Conservation (phyloP, 2,797 vertebrate species). For the Fundulus diaphanus region DNA sequence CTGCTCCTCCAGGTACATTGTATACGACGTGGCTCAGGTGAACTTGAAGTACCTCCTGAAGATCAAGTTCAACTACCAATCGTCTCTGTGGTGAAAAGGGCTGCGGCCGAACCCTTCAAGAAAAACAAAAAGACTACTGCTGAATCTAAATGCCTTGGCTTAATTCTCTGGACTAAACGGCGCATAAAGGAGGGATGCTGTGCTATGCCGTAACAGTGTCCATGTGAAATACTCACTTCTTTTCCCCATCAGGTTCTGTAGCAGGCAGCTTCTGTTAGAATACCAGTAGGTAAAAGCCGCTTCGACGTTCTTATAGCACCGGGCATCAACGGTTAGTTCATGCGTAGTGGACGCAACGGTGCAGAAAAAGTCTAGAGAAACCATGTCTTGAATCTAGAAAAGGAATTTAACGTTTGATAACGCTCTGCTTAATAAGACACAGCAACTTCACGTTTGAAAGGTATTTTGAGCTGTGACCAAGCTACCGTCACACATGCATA, state of each 20-base stretch:
- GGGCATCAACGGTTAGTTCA: constrained; percentile 12
- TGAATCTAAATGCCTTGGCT: constrained; percentile 43
- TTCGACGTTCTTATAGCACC: constrained; percentile 13
- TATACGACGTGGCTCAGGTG: constrained; percentile 95
- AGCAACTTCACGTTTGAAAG: constrained; percentile 13
- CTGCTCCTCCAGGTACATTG: constrained; percentile 89
- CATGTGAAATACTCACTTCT: constrained; percentile 58
- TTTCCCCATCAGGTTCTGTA: constrained; percentile 52
- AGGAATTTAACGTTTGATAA: constrained; percentile 13
- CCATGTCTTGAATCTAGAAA: constrained; percentile 11
- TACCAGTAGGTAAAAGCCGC: constrained; percentile 38
- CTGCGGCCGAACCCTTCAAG: neutral
- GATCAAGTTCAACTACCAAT: constrained; percentile 97
- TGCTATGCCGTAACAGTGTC: constrained; percentile 30
- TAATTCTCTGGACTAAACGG: constrained; percentile 41
- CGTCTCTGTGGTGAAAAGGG: constrained; percentile 90
- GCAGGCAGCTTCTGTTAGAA: constrained; percentile 36
- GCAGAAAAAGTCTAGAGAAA: constrained; percentile 10
- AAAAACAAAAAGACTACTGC: constrained; percentile 40
- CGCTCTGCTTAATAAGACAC: constrained; percentile 21
- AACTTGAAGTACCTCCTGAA: constrained; percentile 98
- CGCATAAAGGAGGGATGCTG: constrained; percentile 37
- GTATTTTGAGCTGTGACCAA: constrained; percentile 5
- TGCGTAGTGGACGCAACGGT: constrained; percentile 6
- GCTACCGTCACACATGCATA: constrained; percentile 14